Conservation (phyloP, 2,797 vertebrate genomes). For the Nyctalus aviator region DNA sequence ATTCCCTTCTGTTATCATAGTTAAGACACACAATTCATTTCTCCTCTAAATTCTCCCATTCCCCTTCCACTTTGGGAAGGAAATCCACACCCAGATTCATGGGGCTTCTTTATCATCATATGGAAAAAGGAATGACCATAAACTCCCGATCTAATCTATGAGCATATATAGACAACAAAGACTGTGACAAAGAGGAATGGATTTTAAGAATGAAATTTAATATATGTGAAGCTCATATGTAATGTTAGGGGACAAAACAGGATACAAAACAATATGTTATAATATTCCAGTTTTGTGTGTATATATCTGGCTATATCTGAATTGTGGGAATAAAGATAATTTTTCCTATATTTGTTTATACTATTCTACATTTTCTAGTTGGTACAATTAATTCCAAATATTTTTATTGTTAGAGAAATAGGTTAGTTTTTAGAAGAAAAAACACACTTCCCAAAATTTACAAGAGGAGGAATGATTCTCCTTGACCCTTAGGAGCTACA, state of each 20-base stretch:
- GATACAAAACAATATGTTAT: not conserved
- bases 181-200: not conserved
- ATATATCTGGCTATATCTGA: constrained; percentile 1
- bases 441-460: not conserved
- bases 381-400: constrained; percentile 35
- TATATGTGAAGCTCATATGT: not conserved
- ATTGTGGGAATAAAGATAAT: constrained; percentile 27
- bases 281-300: not conserved
- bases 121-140: not conserved
- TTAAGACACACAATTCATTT: not conserved
- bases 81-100: not conserved
- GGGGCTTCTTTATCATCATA: not conserved
- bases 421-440: constrained; percentile 31
- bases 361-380: not conserved
- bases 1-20: not conserved
- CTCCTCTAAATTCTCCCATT: not conserved
- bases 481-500: not conserved
- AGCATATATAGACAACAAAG: not conserved
- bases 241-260: constrained; percentile 11
- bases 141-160: not conserved
- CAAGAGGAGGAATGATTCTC: not conserved
- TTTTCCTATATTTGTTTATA: constrained; percentile 28
- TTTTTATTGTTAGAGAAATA: constrained; percentile 53
- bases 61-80: not conserved
- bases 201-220: constrained; percentile 16